Base-by-base conservation (phyloP, 2,888 invertebrate species). In the Tribolium freemani region DNA sequence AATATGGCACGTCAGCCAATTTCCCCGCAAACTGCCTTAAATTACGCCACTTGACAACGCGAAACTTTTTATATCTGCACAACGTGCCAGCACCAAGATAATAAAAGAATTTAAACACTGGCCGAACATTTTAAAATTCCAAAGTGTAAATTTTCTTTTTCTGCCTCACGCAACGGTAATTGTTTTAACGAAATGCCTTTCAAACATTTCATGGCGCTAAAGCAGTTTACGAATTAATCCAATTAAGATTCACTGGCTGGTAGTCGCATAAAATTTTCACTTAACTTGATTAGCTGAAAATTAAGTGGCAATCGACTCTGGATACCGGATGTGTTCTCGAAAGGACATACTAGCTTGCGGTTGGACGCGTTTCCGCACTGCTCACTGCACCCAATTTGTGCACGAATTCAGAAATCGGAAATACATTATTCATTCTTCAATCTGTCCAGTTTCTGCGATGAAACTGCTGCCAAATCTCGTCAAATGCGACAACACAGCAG, bases 191-290 rank as follows among this genome's bases (percentile, higher is more conserved):
- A 20, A 26, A 16, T 8, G 53, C 51, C 20, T 51, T 51, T 51
- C 51, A 51, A 51, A 51, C 51, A 20, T 51, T 20, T 13, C 13
- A 13, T n/a, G 20, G 51, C 5, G 2, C 20, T 51, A 51, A 6
- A 20, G 51, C 51, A 6, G 51, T 51, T 51, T 51, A 51, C 20
- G 20, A 48, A 56, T 56, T 56, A 56, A 56, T 56, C 31, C n/a
- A 56, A 56, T 56, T 56, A 31, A 31, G 54, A 31, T n/a, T 10
- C 31, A 31, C 11, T 56, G 10, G 13, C 31, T 56, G n/a, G 6
- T n/a, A 30, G 31, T 10, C 6, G 30, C 54, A 30, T 10, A 26
- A 26, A 56, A 56, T 56, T 56, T 56, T 56, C 54, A 30, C 54
- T 56, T 30, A 56, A 56, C 30, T 31, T 26, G 26, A 56, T 56